phyloP scores from a whole-genome alignment of 2,113 vertebrate genomes.

The Lophius piscatorius region DNA sequence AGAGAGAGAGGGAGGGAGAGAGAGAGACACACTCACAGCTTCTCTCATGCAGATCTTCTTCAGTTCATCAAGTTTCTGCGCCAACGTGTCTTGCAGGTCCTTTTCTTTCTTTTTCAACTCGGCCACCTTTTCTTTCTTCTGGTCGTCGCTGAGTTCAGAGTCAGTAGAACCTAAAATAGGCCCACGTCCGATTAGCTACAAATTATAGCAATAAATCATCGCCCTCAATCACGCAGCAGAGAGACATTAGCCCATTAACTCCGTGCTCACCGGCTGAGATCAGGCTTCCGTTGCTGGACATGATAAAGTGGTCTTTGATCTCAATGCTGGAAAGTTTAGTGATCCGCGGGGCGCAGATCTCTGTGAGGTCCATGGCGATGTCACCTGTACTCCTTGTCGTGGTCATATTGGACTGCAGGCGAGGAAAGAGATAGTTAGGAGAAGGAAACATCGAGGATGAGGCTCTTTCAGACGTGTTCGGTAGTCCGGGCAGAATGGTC shows the following conservation, averaged over 20 bases:
- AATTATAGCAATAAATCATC: constrained; percentile 30
- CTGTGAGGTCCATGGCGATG: constrained; percentile 93
- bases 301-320: constrained; percentile 90
- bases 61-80: constrained; percentile 90
- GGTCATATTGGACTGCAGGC: constrained; percentile 88
- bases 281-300: constrained; percentile 95
- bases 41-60: constrained; percentile 94
- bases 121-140: constrained; percentile 92
- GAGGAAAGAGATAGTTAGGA: constrained; percentile 1
- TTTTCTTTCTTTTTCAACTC: constrained; percentile 93
- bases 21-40: constrained; percentile 83
- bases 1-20: no score
- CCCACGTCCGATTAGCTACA: constrained; percentile 15
- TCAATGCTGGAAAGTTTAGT: constrained; percentile 84
- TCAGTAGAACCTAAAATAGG: constrained; percentile 87
- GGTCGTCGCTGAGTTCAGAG: constrained; percentile 91
- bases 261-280: constrained; percentile 88
- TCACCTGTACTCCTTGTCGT: constrained; percentile 91
- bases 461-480: constrained; percentile 36
- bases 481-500: constrained; percentile 18
- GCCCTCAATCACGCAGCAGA: background rate
- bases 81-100: constrained; percentile 86
- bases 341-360: constrained; percentile 82
- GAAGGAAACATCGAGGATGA: background rate
- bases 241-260: constrained; percentile 20